phyloP scores from a whole-genome alignment of 2,888 invertebrate species.

The Scotopteryx bipunctaria region DNA sequence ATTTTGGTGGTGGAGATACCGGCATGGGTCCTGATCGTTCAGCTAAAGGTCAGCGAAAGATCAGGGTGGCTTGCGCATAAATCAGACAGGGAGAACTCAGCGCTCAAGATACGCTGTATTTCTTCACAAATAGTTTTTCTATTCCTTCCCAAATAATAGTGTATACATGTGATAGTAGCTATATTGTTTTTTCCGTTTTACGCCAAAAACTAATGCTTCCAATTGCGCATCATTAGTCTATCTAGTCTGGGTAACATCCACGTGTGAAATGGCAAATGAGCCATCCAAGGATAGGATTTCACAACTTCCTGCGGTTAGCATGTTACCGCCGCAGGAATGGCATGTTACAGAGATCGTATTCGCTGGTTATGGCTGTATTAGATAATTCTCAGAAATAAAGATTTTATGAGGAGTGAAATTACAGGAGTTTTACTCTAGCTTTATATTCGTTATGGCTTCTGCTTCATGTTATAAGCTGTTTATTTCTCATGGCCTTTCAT shows the following conservation, averaged over 20 bases:
- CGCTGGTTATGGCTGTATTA: background rate
- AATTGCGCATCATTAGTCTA: too few species aligned
- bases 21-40: too few species aligned
- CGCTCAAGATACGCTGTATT: too few species aligned
- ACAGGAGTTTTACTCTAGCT: background rate
- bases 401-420: background rate
- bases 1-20: too few species aligned
- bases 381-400: background rate
- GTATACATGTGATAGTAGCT: too few species aligned
- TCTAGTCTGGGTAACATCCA: background rate
- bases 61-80: too few species aligned
- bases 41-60: too few species aligned
- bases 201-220: too few species aligned
- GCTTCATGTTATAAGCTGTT: background rate
- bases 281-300: conserved; percentile 8
- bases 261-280: conserved; percentile 3
- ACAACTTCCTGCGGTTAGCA: conserved; percentile 5
- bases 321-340: conserved; percentile 20
- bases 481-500: background rate
- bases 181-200: too few species aligned
- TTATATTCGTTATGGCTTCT: background rate
- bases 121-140: too few species aligned
- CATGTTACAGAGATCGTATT: conserved; percentile 9
- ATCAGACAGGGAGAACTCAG: too few species aligned
- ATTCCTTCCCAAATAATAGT: too few species aligned